Conservation (phyloP, 2,797 vertebrate genomes). For the Argya squamiceps region DNA sequence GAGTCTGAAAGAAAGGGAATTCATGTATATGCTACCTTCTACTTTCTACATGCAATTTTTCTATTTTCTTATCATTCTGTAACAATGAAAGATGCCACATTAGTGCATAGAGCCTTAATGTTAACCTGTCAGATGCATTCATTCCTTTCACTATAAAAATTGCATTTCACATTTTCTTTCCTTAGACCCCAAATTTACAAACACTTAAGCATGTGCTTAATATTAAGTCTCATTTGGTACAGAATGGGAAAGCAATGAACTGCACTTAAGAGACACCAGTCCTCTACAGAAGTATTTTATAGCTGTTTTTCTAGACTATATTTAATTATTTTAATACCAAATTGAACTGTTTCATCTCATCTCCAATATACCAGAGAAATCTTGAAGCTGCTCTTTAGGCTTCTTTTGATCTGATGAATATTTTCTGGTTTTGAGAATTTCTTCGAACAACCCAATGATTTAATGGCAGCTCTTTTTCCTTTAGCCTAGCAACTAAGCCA, state of each 20-base stretch:
- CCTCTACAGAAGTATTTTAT: conserved; percentile 30
- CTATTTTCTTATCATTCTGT: conserved; percentile 65
- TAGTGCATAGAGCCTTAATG: conserved; percentile 49
- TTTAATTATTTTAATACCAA: conserved; percentile 53
- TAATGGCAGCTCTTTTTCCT: conserved; percentile 37
- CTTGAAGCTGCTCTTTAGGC: conserved; percentile 25
- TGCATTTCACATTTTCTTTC: conserved; percentile 44
- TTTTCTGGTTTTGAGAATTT: conserved; percentile 49
- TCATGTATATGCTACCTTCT: conserved; percentile 33
- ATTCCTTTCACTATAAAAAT: conserved; percentile 53
- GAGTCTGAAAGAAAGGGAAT: conserved; percentile 18
- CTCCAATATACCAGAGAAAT: conserved; percentile 39
- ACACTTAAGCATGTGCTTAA: conserved; percentile 60
- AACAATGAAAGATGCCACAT: conserved; percentile 60
- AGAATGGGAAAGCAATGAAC: conserved; percentile 24
- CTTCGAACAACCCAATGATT: conserved; percentile 17
- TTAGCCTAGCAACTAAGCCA: not conserved
- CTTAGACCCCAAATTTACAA: conserved; percentile 36
- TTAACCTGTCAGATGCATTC: conserved; percentile 52
- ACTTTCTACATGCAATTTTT: conserved; percentile 46
- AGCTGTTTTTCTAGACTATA: conserved; percentile 25
- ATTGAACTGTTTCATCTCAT: conserved; percentile 49
- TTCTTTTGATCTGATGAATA: conserved; percentile 40
- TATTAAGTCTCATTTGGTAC: conserved; percentile 45
- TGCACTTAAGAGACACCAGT: conserved; percentile 34